Evolutionary conservation across 2,888 invertebrate species (phyloP), one percentile per base, ranked within the genome.

Genomic region (Atrina japonica): DNA sequence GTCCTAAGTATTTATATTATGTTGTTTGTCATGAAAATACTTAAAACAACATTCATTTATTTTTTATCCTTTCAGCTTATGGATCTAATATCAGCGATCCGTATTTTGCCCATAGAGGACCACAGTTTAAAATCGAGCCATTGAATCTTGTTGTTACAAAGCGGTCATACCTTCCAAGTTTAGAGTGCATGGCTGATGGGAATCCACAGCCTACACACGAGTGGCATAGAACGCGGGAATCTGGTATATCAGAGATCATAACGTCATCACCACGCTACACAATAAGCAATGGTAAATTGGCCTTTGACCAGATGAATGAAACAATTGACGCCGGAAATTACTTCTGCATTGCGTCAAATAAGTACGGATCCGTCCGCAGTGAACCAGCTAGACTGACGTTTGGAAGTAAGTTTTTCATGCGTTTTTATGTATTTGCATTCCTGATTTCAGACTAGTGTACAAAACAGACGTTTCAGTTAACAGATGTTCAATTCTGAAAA

Each of bases 261-360:
- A 53, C 43, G 1, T 18, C 55, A 9, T 77, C 79, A 27, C 6
- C 27, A 0, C 64, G 81, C 14, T 96, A 95, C 86, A 96, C 97
- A 1, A 91, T 97, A 7, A 97, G 96, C 84, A 98, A 98, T 71
- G 98, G 98, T 29, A 95, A 95, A 75, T 92, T 98, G 9, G 96
- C 97, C 82, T 97, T 98, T 70, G 94, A 95, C 82, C 93, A 94
- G 83, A 43, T 61, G 1, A 69, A 52, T 0, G 94, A 95, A 84
- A 94, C 93, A 88, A 91, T 91, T 76, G 97, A 98, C 88, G 94
- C 96, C 88, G 96, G 97, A 0, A 93, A 94, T 18, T 98, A 97
- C 90, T 97, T 97, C 87, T 98, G 98, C 88, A 94, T 95, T 82
- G 97, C 97, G 1, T 92, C 93, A n/a, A 98, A 98, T 90, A 93